Percentiles rank a stretch among this genome's conserved stretches.
Evolutionary conservation across 2,888 invertebrate genomes (phyloP).

Genomic region (Anaspis maculata): DNA sequence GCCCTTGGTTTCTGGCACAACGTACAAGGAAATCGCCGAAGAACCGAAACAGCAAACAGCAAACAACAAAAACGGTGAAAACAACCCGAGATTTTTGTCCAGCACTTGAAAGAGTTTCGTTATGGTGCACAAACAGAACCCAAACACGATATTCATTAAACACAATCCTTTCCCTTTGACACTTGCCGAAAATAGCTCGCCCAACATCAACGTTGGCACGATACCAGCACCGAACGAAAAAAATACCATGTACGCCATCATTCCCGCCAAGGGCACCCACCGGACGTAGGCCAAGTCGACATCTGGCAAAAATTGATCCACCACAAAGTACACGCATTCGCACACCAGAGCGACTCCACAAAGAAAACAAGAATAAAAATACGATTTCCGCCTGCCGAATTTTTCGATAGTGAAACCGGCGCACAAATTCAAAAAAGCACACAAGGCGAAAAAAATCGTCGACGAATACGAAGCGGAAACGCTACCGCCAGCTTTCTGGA

Average conservation of each 20-base stretch:
- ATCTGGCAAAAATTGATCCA: conserved; percentile 36
- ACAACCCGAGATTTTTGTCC: conserved; percentile 50
- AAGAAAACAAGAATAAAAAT: conserved; percentile 22
- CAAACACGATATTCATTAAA: conserved; percentile 44
- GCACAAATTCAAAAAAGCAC: conserved; percentile 46
- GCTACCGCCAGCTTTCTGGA: conserved; percentile 38
- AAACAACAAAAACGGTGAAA: conserved; percentile 59
- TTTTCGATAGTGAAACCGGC: conserved; percentile 21
- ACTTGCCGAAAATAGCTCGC: conserved; percentile 49
- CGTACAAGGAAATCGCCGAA: conserved; percentile 49
- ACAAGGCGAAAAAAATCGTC: conserved; percentile 41
- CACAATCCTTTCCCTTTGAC: conserved; percentile 50
- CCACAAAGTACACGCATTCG: conserved; percentile 43
- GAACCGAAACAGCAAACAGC: conserved; percentile 51
- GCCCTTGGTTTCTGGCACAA: conserved; percentile 63
- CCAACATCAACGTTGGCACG: conserved; percentile 45
- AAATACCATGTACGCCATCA: conserved; percentile 44
- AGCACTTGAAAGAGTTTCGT: conserved; percentile 45
- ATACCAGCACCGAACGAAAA: conserved; percentile 48
- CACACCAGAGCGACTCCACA: conserved; percentile 33
- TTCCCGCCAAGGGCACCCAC: conserved; percentile 42
- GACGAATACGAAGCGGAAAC: conserved; percentile 37
- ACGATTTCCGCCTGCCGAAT: conserved; percentile 22
- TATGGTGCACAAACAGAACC: conserved; percentile 43
- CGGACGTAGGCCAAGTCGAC: conserved; percentile 35